Evolutionary conservation across 2,113 vertebrate species (phyloP).

Genomic region (Xenopus borealis): DNA sequence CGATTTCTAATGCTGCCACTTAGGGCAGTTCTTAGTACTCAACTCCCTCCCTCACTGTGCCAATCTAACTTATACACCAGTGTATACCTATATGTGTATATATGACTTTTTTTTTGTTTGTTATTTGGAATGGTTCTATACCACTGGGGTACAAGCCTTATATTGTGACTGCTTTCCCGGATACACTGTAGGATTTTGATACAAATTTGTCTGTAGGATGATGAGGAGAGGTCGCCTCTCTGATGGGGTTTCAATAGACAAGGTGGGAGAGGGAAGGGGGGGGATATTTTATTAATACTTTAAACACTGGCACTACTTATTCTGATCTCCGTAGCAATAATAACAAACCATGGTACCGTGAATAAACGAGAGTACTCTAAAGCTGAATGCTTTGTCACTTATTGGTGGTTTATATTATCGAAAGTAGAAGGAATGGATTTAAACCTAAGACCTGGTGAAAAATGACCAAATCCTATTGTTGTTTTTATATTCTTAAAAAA

Average conservation of each 20-base stretch:
- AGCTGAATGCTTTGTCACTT: too few species aligned
- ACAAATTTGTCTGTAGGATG: slow-evolving; percentile 8
- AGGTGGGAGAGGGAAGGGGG: neutral
- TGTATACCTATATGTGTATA: slow-evolving; percentile 12
- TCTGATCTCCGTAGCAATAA: slow-evolving; percentile 40
- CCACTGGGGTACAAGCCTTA: slow-evolving; percentile 33
- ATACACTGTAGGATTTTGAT: slow-evolving; percentile 32
- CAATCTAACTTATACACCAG: slow-evolving; percentile 21
- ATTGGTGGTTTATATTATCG: too few species aligned
- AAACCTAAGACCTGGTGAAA: too few species aligned
- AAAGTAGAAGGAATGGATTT: too few species aligned
- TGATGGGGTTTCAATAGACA: neutral
- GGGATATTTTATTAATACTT: slow-evolving; percentile 11
- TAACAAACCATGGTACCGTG: slow-evolving; percentile 14
- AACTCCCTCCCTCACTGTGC: slow-evolving; percentile 10
- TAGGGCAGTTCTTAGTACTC: neutral
- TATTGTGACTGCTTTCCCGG: slow-evolving; percentile 31
- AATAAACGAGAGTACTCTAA: slow-evolving; percentile 18
- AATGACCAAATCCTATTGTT: too few species aligned
- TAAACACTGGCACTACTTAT: slow-evolving; percentile 32
- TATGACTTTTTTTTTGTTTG: slow-evolving; percentile 9
- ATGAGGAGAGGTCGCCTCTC: neutral
- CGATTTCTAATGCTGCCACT: neutral
- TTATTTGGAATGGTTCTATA: slow-evolving; percentile 33
- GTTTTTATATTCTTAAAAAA: too few species aligned